Evolutionary conservation across 2,888 invertebrate genomes (phyloP).

Genomic region (Callinectes sapidus): DNA sequence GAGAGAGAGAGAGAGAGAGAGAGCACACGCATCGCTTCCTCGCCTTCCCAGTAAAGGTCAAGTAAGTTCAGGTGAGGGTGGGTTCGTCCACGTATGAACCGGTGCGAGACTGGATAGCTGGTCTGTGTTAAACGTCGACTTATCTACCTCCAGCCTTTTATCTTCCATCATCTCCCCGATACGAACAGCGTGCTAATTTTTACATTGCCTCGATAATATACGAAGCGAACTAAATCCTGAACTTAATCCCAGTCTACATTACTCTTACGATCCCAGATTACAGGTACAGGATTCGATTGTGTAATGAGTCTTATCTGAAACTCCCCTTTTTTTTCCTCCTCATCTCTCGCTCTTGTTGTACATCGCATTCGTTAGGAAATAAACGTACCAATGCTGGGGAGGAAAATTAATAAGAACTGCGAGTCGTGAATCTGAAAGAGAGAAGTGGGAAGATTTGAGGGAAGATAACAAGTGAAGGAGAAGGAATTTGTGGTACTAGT

Average conservation of each 20-base stretch:
- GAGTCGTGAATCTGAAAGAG: background rate
- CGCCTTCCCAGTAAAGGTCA: conserved; percentile 2
- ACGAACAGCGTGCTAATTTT: conserved; percentile 14
- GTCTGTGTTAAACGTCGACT: background rate
- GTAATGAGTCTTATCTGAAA: background rate
- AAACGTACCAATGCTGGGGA: background rate
- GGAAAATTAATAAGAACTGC: background rate
- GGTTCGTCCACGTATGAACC: conserved; percentile 11
- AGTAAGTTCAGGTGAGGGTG: background rate
- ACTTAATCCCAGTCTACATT: background rate
- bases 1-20: conserved; percentile 1
- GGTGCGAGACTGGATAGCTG: background rate
- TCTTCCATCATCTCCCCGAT: background rate
- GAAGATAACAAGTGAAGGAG: background rate
- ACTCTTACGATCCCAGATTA: background rate
- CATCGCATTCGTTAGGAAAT: background rate
- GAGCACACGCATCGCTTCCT: background rate
- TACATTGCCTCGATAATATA: background rate
- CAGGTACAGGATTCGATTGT: background rate
- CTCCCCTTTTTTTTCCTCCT: background rate
- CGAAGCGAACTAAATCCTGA: background rate
- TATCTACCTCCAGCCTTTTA: background rate
- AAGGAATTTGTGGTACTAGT: background rate
- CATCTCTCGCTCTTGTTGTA: background rate
- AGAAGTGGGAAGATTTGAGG: background rate